A percentile compares a stretch with the other conserved stretches of the same genome.
These are phyloP conservation scores for Dicerorhinus sumatrensis DNA, from an alignment of 2,113 vertebrate genomes.

Conservation along the genomic window DNA sequence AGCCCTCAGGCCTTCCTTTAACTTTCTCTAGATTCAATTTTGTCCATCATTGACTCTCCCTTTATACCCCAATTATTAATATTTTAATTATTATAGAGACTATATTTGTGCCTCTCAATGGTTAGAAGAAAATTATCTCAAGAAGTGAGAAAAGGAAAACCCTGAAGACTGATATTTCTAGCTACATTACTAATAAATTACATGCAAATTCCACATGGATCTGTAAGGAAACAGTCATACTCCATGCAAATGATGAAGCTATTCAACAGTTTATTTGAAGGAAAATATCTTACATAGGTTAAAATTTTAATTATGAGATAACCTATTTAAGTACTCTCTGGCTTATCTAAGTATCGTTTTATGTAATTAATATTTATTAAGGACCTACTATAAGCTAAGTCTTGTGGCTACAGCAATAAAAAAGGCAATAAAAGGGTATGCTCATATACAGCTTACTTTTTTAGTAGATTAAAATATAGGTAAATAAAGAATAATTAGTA, in stretches of 20 bases:
- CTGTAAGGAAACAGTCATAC: not conserved
- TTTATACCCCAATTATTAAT: not conserved
- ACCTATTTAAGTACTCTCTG: not conserved
- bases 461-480: slow-evolving; percentile 30
- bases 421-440: not conserved
- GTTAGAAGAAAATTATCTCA: not conserved
- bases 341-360: not conserved
- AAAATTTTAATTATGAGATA: slow-evolving; percentile 3
- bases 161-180: not conserved
- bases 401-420: not conserved
- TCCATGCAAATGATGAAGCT: not conserved
- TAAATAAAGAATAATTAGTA: slow-evolving; percentile 7
- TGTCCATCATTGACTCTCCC: not conserved
- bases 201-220: not conserved
- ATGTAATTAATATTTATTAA: slow-evolving; percentile 30
- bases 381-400: not conserved
- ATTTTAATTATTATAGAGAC: not conserved
- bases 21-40: not conserved
- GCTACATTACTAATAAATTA: not conserved
- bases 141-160: not conserved
- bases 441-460: not conserved
- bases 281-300: not conserved
- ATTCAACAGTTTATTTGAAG: not conserved
- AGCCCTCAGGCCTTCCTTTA: not conserved
- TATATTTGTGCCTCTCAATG: not conserved